Evolutionary conservation across 2,888 invertebrate species (phyloP).

Genomic region (Acanthosepion pharaonis): DNA sequence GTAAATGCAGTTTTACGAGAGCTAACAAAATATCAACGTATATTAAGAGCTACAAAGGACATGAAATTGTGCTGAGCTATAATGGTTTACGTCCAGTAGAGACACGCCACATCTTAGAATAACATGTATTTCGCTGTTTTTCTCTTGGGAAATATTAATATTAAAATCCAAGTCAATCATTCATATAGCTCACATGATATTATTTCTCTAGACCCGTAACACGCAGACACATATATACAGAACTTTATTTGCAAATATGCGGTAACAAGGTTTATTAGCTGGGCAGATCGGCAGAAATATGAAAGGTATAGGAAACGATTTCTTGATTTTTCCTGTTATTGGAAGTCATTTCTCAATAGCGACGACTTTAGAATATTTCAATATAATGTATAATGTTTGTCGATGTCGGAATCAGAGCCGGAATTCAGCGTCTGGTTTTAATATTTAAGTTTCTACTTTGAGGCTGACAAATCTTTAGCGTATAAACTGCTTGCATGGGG

Average conservation of each 20-base stretch:
- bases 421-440: too few species aligned
- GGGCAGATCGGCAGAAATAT: background rate
- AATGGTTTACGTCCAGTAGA: too few species aligned
- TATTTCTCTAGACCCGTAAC: background rate
- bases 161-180: background rate
- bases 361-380: background rate
- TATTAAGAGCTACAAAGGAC: too few species aligned
- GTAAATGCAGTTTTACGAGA: too few species aligned
- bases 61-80: too few species aligned
- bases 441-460: too few species aligned
- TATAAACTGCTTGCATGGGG: too few species aligned
- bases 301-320: background rate
- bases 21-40: too few species aligned
- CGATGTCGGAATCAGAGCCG: background rate
- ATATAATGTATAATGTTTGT: background rate
- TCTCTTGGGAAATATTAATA: background rate
- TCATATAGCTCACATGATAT: background rate
- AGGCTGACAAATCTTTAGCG: background rate
- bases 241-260: background rate
- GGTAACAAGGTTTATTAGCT: background rate
- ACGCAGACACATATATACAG: background rate
- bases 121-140: background rate
- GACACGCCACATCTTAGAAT: too few species aligned
- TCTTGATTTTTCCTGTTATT: background rate
- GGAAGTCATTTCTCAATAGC: background rate